Conservation (phyloP, 2,797 vertebrate genomes). For the Lophotriccus pileatus region DNA sequence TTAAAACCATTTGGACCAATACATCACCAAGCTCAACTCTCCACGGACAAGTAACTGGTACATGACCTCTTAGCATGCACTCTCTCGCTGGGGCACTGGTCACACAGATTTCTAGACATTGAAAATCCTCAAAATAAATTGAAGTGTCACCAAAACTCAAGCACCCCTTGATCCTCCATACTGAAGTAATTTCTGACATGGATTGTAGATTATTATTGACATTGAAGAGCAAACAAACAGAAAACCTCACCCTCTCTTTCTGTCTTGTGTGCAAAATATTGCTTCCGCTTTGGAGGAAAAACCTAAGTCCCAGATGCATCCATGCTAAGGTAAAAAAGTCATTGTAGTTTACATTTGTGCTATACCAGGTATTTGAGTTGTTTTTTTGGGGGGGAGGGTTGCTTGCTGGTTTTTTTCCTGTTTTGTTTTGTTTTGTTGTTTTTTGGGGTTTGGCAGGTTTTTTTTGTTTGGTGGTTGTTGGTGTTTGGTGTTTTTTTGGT, state of each 20-base stretch:
- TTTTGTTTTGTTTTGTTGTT: background rate
- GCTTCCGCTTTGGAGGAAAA: background rate
- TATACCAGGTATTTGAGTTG: background rate
- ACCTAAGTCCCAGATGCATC: background rate
- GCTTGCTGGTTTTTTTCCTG: background rate
- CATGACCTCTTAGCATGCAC: fast-evolving
- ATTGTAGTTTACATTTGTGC: background rate
- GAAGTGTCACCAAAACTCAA: background rate
- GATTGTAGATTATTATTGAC: background rate
- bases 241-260: background rate
- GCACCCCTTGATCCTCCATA: background rate
- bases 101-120: background rate
- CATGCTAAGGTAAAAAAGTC: background rate
- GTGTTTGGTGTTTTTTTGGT: too few species aligned
- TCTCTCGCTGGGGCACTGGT: background rate
- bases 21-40: background rate
- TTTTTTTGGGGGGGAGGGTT: background rate
- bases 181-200: background rate
- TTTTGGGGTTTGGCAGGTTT: background rate
- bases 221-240: background rate
- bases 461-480: background rate
- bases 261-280: background rate
- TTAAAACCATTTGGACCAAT: background rate
- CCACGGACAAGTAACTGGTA: fast-evolving
- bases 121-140: background rate